phyloP scores from a whole-genome alignment of 2,888 invertebrate species.

The Calameuta filiformis region DNA sequence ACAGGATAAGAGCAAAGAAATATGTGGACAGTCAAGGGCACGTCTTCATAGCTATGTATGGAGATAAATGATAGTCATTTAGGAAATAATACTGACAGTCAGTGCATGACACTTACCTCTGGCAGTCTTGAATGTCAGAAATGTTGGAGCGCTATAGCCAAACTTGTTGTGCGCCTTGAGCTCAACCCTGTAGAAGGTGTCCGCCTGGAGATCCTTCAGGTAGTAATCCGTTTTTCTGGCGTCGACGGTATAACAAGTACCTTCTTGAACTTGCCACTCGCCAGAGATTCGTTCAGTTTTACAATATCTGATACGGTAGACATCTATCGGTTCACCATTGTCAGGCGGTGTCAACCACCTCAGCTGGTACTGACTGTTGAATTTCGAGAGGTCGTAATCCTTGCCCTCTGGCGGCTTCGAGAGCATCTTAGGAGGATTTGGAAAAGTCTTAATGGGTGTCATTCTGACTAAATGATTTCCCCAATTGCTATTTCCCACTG shows the following conservation, averaged over 20 bases:
- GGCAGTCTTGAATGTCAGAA: constrained; percentile 85
- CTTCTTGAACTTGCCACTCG: constrained; percentile 70
- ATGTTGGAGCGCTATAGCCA: constrained; percentile 83
- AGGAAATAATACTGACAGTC: neutral
- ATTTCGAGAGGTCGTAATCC: constrained; percentile 70
- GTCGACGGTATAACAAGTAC: constrained; percentile 71
- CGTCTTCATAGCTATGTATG: neutral
- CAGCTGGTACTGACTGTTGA: constrained; percentile 83
- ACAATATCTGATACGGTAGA: constrained; percentile 84
- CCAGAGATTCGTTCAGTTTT: constrained; percentile 77
- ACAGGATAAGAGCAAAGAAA: neutral
- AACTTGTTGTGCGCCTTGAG: constrained; percentile 87
- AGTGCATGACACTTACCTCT: constrained; percentile 78
- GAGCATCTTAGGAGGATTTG: constrained; percentile 78
- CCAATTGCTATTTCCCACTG: constrained; percentile 84
- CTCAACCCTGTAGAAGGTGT: constrained; percentile 86
- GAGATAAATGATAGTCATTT: neutral
- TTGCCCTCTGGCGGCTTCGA: constrained; percentile 60
- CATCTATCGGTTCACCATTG: constrained; percentile 89
- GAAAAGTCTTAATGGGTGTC: constrained; percentile 82
- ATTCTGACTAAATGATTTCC: constrained; percentile 73
- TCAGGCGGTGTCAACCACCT: constrained; percentile 88
- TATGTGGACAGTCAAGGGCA: neutral
- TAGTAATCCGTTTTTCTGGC: constrained; percentile 75
- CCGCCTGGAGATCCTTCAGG: constrained; percentile 77